These are phyloP conservation scores for Toxotes lorentzi DNA, from an alignment of 2,797 vertebrate species.

Conservation along the genomic window DNA sequence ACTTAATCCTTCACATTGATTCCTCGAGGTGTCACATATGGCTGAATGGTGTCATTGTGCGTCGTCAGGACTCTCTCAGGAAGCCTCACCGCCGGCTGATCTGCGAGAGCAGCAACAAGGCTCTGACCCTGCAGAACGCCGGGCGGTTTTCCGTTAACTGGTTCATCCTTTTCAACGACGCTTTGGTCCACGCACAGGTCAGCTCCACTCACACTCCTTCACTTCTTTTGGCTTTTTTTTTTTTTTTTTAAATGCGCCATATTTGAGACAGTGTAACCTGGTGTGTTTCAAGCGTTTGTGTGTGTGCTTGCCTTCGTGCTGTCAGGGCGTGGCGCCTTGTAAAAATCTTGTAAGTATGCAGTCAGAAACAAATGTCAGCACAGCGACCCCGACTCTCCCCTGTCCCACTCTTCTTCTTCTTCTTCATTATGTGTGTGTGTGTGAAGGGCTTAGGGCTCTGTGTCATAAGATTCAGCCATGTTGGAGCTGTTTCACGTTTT, in stretches of 20 bases:
- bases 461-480: constrained; percentile 40
- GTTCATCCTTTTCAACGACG: constrained; percentile 96
- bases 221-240: background rate
- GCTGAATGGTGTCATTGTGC: constrained; percentile 37
- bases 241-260: constrained; percentile 10
- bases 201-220: constrained; percentile 39
- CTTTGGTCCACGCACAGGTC: constrained; percentile 96
- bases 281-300: constrained; percentile 74
- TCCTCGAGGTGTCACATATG: background rate
- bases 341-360: constrained; percentile 88
- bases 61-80: constrained; percentile 89
- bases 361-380: constrained; percentile 48
- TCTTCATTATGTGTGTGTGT: constrained; percentile 21
- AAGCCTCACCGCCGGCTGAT: constrained; percentile 92
- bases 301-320: constrained; percentile 86
- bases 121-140: constrained; percentile 92
- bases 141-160: constrained; percentile 95
- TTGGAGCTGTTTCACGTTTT: background rate
- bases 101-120: constrained; percentile 96
- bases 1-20: no score
- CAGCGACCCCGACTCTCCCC: constrained; percentile 33
- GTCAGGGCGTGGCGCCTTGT: constrained; percentile 88
- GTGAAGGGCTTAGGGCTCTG: constrained; percentile 48
- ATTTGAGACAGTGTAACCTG: constrained; percentile 46
- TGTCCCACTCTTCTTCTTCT: constrained; percentile 40